Evolutionary conservation across 2,113 vertebrate genomes (phyloP).

Genomic region (Phylloscopus trochiloides): DNA sequence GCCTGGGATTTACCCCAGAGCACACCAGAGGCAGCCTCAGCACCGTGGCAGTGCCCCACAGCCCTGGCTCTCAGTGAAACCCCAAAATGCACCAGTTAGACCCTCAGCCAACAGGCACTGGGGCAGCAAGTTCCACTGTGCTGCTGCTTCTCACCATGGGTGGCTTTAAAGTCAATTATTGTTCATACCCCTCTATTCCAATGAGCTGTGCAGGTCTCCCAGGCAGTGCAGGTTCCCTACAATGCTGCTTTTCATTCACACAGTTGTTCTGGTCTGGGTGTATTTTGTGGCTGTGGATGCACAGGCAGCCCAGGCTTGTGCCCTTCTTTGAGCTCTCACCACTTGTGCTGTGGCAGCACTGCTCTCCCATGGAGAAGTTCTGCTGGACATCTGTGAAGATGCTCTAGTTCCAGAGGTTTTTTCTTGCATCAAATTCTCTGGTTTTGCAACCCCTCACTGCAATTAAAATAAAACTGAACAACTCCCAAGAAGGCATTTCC

Average conservation of each 20-base stretch:
- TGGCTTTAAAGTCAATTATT: neutral
- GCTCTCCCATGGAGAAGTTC: neutral
- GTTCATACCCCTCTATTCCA: neutral
- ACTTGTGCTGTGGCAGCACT: neutral
- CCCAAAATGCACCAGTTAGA: neutral
- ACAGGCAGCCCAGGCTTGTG: neutral
- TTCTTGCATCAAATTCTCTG: neutral
- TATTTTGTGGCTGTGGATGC: neutral
- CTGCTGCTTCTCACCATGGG: neutral
- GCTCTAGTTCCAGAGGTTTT: neutral
- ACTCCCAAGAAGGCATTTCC: neutral
- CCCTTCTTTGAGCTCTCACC: neutral
- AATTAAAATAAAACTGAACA: neutral
- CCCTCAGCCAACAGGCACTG: neutral
- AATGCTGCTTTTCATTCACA: neutral
- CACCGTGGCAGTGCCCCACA: fast-evolving
- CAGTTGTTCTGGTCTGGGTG: neutral
- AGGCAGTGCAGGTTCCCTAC: neutral
- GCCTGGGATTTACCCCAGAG: neutral
- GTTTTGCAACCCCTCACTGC: neutral
- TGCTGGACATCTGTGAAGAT: neutral
- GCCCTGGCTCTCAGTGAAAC: neutral
- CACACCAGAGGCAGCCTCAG: neutral
- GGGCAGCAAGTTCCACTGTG: neutral
- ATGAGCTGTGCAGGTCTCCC: neutral